Evolutionary conservation across 2,888 invertebrate species (phyloP).

Genomic region (Drosophila birchii): DNA sequence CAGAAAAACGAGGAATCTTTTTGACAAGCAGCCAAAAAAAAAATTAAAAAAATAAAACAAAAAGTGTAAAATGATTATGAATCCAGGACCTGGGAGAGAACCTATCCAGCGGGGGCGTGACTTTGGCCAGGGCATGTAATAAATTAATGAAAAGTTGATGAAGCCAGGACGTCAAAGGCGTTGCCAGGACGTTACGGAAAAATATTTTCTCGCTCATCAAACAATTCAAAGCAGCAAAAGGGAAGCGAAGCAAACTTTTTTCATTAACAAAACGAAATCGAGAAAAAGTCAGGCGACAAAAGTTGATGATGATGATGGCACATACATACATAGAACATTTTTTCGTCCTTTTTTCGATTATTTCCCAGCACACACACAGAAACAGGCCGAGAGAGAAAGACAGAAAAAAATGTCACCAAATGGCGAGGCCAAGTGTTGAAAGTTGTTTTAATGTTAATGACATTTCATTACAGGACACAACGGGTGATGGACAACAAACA

Average conservation of each 20-base stretch:
- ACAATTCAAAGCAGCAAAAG: slow-evolving; percentile 36
- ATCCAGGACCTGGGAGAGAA: slow-evolving; percentile 1
- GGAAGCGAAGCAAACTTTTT: slow-evolving; percentile 60
- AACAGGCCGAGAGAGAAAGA: neutral
- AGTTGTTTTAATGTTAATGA: slow-evolving; percentile 74
- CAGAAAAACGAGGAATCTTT: slow-evolving; percentile 53
- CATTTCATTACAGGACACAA: slow-evolving; percentile 66
- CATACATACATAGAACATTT: slow-evolving; percentile 29
- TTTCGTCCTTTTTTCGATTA: slow-evolving; percentile 23
- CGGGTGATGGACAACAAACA: slow-evolving; percentile 11
- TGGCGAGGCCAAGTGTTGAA: slow-evolving; percentile 65
- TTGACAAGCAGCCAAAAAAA: slow-evolving; percentile 36
- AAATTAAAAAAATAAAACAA: slow-evolving; percentile 17
- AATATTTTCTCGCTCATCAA: slow-evolving; percentile 47
- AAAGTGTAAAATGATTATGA: slow-evolving; percentile 60
- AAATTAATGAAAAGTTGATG: slow-evolving; percentile 77
- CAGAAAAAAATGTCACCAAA: slow-evolving; percentile 25
- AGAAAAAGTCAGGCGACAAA: slow-evolving; percentile 54
- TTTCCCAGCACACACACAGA: slow-evolving; percentile 29
- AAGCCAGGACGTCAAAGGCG: slow-evolving; percentile 61
- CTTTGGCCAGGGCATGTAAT: slow-evolving; percentile 60
- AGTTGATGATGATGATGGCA: slow-evolving; percentile 53
- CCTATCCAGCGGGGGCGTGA: slow-evolving; percentile 9
- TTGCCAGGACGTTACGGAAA: slow-evolving; percentile 42
- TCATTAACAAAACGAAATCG: slow-evolving; percentile 71